Evolutionary conservation across 1,140 invertebrate species (phyloP), one percentile per base, ranked within the genome.

Genomic region (Drosophila truncata): DNA sequence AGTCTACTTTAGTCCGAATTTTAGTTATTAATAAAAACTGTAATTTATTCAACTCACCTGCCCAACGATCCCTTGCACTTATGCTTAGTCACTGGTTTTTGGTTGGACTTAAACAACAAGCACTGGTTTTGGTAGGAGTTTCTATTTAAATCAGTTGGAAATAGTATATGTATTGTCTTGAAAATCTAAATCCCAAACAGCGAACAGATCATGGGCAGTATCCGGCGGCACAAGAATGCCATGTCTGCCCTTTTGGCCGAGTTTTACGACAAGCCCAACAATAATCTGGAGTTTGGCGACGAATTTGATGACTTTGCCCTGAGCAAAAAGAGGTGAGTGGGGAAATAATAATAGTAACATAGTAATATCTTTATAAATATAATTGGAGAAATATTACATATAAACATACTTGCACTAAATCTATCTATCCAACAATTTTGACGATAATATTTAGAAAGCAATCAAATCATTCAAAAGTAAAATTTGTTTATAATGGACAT

Each of bases 191-290:
- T 50, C 27, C n/a, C 18, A 29, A 23, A 63, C 91, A 97, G 96
- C 42, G 95, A 96, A 49, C 95, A 95, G n/a, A 97, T 97, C 80
- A 92, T 95, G 63, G 95, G 95, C 77, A 96, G 96, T 42, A 95
- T 97, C 63, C 93, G 95, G 14, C 93, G 94, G 4, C 95, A 97
- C 91, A 95, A 95, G 80, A 95, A 95, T 33, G 95, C 96, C 46
- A 95, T 96, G 31, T 93, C 95, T 2, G 95, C 95, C 2, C 93
- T 97, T 39, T 93, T 97, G 35, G 95, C 96, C 9, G 96, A 97
- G 83, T 96, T 94, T 76, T 94, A 94, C 64, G 94, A 94, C 33
- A 94, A 93, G 10, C 93, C 92, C 46, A 88, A 93, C 3, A 82
- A 82, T 33, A 87, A 92, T 42, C 61, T 90, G 14, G 92, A 93